phyloP scores from a whole-genome alignment of 1,140 invertebrate species.

The Lasioglossum baleicum region DNA sequence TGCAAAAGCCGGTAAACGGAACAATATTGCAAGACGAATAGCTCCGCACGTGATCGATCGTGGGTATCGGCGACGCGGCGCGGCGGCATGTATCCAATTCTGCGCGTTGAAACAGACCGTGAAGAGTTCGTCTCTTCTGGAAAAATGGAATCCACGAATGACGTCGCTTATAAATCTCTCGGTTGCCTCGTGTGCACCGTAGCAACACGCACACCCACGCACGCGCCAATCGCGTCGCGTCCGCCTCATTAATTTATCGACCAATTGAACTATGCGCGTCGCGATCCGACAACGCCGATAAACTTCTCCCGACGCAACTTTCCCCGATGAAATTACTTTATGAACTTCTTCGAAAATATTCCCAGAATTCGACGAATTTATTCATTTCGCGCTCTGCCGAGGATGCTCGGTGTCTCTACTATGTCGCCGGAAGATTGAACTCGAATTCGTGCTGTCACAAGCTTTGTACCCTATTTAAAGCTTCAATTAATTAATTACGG shows the following conservation, averaged over 20 bases:
- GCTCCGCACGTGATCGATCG: constrained; percentile 5
- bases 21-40: constrained; percentile 4
- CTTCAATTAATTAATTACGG: too few species aligned
- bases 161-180: constrained; percentile 29
- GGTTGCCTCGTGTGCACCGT: too few species aligned
- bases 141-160: background rate
- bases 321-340: background rate
- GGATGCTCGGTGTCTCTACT: too few species aligned
- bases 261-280: constrained; percentile 12
- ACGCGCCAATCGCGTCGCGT: background rate
- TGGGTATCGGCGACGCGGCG: background rate
- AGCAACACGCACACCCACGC: too few species aligned
- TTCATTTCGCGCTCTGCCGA: too few species aligned
- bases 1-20: background rate
- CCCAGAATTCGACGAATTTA: too few species aligned
- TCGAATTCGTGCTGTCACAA: too few species aligned
- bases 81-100: background rate
- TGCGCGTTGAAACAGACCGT: background rate
- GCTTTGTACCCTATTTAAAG: too few species aligned
- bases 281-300: constrained; percentile 19
- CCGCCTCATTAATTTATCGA: constrained; percentile 27
- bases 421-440: too few species aligned
- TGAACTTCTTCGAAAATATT: background rate
- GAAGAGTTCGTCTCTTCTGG: background rate
- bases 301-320: constrained; percentile 1